A percentile compares a stretch with the other conserved stretches of the same genome.
These are phyloP conservation scores for Aphidoletes aphidimyza DNA, from an alignment of 2,888 invertebrate species.

Conservation along the genomic window DNA sequence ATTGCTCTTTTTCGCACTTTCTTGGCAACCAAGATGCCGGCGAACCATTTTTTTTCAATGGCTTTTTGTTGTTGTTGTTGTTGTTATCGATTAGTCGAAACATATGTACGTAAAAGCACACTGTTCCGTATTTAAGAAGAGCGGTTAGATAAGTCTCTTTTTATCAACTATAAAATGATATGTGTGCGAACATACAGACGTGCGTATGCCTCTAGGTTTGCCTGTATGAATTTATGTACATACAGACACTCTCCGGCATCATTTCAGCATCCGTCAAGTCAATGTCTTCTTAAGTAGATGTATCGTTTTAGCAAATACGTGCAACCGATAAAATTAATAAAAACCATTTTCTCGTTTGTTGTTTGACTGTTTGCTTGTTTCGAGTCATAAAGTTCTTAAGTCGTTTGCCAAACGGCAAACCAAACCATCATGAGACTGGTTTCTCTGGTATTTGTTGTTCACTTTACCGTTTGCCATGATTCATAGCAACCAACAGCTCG, in stretches of 20 bases:
- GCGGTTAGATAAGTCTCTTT: background rate
- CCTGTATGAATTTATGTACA: too few relatives aligned
- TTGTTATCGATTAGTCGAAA: background rate
- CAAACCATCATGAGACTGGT: background rate
- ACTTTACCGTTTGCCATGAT: background rate
- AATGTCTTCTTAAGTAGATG: background rate
- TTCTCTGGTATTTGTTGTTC: background rate
- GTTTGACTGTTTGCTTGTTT: background rate
- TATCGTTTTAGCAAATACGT: background rate
- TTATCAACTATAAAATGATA: background rate
- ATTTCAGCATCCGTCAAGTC: background rate
- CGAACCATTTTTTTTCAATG: too few relatives aligned
- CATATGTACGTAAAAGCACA: background rate
- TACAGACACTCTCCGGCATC: too few relatives aligned
- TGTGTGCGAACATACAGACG: background rate
- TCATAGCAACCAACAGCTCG: too few relatives aligned
- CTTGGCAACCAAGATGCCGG: too few relatives aligned
- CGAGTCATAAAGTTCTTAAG: background rate
- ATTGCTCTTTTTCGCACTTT: background rate
- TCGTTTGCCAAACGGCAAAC: slow-evolving; percentile 7
- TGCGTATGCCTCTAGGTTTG: background rate
- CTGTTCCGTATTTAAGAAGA: background rate
- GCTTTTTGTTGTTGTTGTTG: too few relatives aligned
- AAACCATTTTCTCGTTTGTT: background rate
- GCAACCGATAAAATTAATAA: slow-evolving; percentile 7